These are phyloP conservation scores for Drosophila trapezifrons DNA, from an alignment of 1,140 invertebrate genomes.

Conservation along the genomic window DNA sequence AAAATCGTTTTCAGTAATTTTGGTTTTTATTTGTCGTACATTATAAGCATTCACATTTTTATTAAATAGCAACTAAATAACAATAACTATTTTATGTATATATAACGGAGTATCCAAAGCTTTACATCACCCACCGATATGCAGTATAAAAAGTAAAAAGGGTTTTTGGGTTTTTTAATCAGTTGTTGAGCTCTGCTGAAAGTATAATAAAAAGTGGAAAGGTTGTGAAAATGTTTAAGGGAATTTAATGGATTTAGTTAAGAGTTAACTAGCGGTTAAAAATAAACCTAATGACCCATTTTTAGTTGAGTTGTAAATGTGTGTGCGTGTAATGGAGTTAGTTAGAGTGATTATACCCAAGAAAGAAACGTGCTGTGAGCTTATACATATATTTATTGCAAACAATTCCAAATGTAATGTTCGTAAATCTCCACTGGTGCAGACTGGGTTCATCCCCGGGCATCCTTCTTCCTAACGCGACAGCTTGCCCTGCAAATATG, in stretches of 20 bases:
- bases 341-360: slow-evolving; percentile 27
- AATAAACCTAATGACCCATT: slow-evolving; percentile 3
- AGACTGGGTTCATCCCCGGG: background rate
- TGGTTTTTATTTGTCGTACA: slow-evolving; percentile 43
- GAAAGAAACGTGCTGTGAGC: slow-evolving; percentile 34
- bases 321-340: slow-evolving; percentile 18
- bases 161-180: slow-evolving; percentile 54
- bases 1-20: background rate
- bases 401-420: slow-evolving; percentile 48
- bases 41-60: slow-evolving; percentile 57
- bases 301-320: slow-evolving; percentile 6
- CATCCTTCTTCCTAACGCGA: slow-evolving; percentile 59
- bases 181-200: slow-evolving; percentile 70
- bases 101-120: slow-evolving; percentile 66
- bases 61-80: slow-evolving; percentile 79
- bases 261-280: too few species aligned
- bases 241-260: background rate
- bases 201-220: slow-evolving; percentile 61
- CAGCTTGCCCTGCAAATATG: slow-evolving; percentile 71
- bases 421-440: slow-evolving; percentile 35
- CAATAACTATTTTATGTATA: slow-evolving; percentile 57
- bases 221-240: background rate
- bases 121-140: slow-evolving; percentile 76
- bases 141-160: slow-evolving; percentile 67
- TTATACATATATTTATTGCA: slow-evolving; percentile 59